A percentile compares a stretch with the other conserved stretches of the same genome.
phyloP scores from a whole-genome alignment of 1,140 invertebrate species.

The Macrostomum lignano region DNA sequence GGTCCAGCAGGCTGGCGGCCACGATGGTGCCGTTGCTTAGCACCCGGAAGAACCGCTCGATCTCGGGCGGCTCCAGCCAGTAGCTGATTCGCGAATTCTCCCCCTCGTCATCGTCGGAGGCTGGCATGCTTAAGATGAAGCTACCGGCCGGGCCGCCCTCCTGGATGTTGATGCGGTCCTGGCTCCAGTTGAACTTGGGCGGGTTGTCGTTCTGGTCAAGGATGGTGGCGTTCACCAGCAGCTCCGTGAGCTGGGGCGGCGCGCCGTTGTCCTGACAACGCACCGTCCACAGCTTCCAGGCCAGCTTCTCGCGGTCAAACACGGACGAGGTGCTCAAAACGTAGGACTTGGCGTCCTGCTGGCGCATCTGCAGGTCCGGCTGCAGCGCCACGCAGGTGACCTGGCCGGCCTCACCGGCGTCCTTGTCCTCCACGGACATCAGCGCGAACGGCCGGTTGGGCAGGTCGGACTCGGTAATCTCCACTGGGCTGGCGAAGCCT shows the following conservation, averaged over 20 bases:
- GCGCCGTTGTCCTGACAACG: constrained; percentile 30
- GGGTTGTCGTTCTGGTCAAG: constrained; percentile 38
- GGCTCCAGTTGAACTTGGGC: neutral
- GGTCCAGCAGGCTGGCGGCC: constrained; percentile 32
- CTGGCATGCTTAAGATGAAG: constrained; percentile 36
- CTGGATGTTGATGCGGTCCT: constrained; percentile 52
- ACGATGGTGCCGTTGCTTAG: neutral
- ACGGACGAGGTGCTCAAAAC: too few relatives aligned
- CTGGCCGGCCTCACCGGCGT: neutral
- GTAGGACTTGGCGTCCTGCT: neutral
- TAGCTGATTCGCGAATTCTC: neutral
- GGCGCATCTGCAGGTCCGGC: neutral
- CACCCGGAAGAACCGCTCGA: neutral
- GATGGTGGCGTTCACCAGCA: constrained; percentile 37
- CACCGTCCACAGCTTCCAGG: constrained; percentile 45
- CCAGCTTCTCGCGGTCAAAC: constrained; percentile 47
- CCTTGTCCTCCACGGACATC: constrained; percentile 2
- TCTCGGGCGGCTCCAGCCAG: too few relatives aligned
- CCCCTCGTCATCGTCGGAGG: neutral
- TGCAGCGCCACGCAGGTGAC: neutral
- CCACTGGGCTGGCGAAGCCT: too few relatives aligned
- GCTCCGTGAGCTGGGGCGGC: constrained; percentile 3
- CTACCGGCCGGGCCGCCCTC: constrained; percentile 56
- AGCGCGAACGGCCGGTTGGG: constrained; percentile 46
- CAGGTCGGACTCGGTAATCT: too few relatives aligned